Base-by-base conservation (phyloP, 2,797 vertebrate species). In the Pseudomugil tenellus region DNA sequence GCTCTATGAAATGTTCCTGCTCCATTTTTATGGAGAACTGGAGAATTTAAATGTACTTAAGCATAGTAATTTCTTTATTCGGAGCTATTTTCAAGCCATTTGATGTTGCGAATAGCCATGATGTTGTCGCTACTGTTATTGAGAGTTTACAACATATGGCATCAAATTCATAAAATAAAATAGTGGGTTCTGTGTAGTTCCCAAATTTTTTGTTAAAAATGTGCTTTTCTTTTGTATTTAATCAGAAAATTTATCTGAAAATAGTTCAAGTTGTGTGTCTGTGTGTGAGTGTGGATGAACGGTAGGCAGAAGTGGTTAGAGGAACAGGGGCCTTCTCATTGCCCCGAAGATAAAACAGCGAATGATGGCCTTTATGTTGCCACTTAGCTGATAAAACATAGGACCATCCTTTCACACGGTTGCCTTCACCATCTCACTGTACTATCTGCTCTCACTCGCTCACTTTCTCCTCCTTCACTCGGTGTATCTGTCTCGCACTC, bases 341-440 rank as follows among this genome's bases (percentile, higher is more conserved):
- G 37, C 95, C 96, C 95, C 91, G 93, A 95, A 95, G 96, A 93
- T 94, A 92, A 93, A 63, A 93, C 77, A 92, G 88, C 93, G 94
- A 91, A 91, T 95, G 95, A 96, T 95, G 93, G 93, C 91, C 92
- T 95, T 95, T 95, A 95, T 95, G 94, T 93, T 94, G 95, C 96
- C 97, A 96, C 96, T 98, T 98, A 98, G 92, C 94, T 91, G 94
- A 96, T 97, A 98, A 98, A 97, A 95, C 96, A 98, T 97, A 93
- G 95, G 93, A 93, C 93, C 95, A 72, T 79, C 78, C 80, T 73
- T 76, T 74, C 78, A 59, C 80, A 67, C 73, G 26, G 66, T 66
- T 72, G 70, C 75, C 59, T 72, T 77, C 63, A 29, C 83, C 75
- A 65, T 73, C 83, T 85, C 85, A 76, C 84, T 84, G 77, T 70